Conservation (phyloP, 1,140 invertebrate genomes). For the Berghia stephanieae region DNA sequence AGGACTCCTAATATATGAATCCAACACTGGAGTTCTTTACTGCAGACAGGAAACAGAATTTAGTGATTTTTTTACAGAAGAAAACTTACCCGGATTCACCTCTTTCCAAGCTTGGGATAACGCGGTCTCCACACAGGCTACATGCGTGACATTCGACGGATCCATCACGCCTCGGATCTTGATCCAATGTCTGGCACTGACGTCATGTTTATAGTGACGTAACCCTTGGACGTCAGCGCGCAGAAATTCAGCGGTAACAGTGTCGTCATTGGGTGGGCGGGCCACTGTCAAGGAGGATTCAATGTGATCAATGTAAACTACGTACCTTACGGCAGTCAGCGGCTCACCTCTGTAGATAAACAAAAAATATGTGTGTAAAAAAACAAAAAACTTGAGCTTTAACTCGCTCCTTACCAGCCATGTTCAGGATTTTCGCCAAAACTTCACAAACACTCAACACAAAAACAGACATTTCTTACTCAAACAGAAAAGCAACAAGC, state of each 20-base stretch:
- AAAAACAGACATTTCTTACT: too few relatives aligned
- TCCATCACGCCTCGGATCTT: conserved; percentile 22
- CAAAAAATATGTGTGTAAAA: neutral
- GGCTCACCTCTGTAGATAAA: conserved; percentile 8
- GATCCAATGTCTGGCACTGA: conserved; percentile 8
- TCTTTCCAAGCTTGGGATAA: conserved; percentile 31
- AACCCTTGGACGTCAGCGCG: neutral
- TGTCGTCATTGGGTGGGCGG: neutral
- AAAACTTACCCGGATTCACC: conserved; percentile 35
- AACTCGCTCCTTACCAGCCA: too few relatives aligned
- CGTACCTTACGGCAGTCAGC: conserved; percentile 28
- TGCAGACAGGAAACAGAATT: too few relatives aligned
- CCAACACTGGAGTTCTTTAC: too few relatives aligned
- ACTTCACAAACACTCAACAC: too few relatives aligned
- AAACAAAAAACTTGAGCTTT: too few relatives aligned
- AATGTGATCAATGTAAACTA: conserved; percentile 24
- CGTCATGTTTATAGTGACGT: conserved; percentile 21
- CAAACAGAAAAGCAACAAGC: too few relatives aligned
- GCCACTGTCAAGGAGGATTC: conserved; percentile 27
- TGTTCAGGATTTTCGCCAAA: too few relatives aligned
- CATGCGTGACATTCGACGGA: conserved; percentile 12
- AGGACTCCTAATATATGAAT: too few relatives aligned
- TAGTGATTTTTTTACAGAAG: neutral
- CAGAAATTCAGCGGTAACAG: neutral
- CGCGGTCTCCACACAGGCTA: conserved; percentile 13